Evolutionary conservation across 2,888 invertebrate genomes (phyloP).

Genomic region (Phyllotreta cruciferae): DNA sequence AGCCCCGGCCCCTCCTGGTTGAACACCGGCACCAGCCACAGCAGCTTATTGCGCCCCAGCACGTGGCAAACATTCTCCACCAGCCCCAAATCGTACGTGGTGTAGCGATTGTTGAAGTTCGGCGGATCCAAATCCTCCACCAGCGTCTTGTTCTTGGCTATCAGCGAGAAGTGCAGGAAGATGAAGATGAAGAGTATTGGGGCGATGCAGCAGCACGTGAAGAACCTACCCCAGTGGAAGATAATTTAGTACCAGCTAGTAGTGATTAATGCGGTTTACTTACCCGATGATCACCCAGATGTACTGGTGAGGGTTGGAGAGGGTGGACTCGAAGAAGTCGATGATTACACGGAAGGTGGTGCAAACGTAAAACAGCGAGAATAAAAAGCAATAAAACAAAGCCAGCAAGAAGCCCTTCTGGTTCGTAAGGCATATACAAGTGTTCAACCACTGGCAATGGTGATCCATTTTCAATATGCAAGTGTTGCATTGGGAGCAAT

Average conservation of each 20-base stretch:
- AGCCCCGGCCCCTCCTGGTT: slow-evolving; percentile 44
- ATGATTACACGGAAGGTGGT: slow-evolving; percentile 22
- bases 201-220: slow-evolving; percentile 32
- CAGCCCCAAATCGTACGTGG: slow-evolving; percentile 47
- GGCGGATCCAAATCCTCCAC: slow-evolving; percentile 44
- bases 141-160: slow-evolving; percentile 47
- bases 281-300: slow-evolving; percentile 7
- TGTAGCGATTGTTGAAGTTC: slow-evolving; percentile 38
- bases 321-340: slow-evolving; percentile 1
- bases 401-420: slow-evolving; percentile 50
- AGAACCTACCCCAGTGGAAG: slow-evolving; percentile 29
- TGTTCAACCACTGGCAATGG: slow-evolving; percentile 53
- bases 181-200: slow-evolving; percentile 38
- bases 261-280: slow-evolving; percentile 17
- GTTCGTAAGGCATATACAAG: slow-evolving; percentile 50
- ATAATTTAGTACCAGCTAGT: slow-evolving; percentile 8
- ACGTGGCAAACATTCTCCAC: slow-evolving; percentile 13
- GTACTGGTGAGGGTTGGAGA: background rate
- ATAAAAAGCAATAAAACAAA: slow-evolving; percentile 43
- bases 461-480: slow-evolving; percentile 55
- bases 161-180: slow-evolving; percentile 41
- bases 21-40: slow-evolving; percentile 46
- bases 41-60: slow-evolving; percentile 43
- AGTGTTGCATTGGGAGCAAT: slow-evolving; percentile 48
- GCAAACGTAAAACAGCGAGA: slow-evolving; percentile 39